Evolutionary conservation across 2,888 invertebrate genomes (phyloP).

Genomic region (Platycheirus albimanus): DNA sequence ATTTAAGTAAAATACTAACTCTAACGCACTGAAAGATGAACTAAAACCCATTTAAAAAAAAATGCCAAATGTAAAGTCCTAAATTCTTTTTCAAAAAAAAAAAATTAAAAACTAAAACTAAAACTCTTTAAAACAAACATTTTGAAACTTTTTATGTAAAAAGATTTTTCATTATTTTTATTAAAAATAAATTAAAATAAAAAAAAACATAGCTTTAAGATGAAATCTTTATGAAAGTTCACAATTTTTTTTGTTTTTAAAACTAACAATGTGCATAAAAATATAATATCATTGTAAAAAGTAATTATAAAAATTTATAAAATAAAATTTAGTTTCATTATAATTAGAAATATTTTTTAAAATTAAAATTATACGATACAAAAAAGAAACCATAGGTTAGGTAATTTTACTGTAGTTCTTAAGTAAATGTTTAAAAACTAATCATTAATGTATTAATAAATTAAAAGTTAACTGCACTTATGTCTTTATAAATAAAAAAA

Average conservation of each 20-base stretch:
- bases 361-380: not conserved
- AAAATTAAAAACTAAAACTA: slow-evolving; percentile 17
- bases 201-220: slow-evolving; percentile 53
- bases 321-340: slow-evolving; percentile 4
- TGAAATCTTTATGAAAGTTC: slow-evolving; percentile 40
- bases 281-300: slow-evolving; percentile 64
- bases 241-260: slow-evolving; percentile 4
- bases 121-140: not conserved
- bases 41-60: slow-evolving; percentile 35
- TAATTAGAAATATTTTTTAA: slow-evolving; percentile 48
- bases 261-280: slow-evolving; percentile 26
- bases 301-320: slow-evolving; percentile 36
- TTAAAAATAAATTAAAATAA: not conserved
- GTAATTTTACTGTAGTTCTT: slow-evolving; percentile 38
- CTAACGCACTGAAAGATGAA: slow-evolving; percentile 58
- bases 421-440: slow-evolving; percentile 57
- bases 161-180: slow-evolving; percentile 44
- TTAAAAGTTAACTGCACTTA: slow-evolving; percentile 60
- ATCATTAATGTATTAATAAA: slow-evolving; percentile 57
- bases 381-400: slow-evolving; percentile 8
- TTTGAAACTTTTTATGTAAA: slow-evolving; percentile 57
- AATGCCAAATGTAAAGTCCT: slow-evolving; percentile 73
- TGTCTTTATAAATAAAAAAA: slow-evolving; percentile 35
- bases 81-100: slow-evolving; percentile 40
- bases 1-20: slow-evolving; percentile 8